Evolutionary conservation across 2,797 vertebrate genomes (phyloP).

Genomic region (Acomys russatus): DNA sequence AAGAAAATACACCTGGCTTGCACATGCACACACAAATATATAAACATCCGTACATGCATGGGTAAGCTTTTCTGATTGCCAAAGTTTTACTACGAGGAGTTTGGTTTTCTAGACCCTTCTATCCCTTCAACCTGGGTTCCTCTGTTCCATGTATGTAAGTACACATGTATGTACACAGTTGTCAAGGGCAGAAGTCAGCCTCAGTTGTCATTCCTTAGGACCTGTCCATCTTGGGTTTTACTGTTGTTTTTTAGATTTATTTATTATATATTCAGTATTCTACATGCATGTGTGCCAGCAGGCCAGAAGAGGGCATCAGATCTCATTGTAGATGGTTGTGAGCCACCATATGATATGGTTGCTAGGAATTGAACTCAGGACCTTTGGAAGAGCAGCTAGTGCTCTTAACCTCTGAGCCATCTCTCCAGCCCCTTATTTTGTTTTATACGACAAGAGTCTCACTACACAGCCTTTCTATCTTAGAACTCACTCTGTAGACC

Average conservation of each 20-base stretch:
- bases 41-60: not conserved
- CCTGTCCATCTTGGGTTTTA: not conserved
- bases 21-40: not conserved
- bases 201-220: not conserved
- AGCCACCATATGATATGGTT: no score
- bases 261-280: no score
- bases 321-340: no score
- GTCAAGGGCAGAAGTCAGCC: not conserved
- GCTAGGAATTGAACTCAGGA: no score
- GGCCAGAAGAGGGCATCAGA: no score
- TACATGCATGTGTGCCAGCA: no score
- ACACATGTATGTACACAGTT: no score
- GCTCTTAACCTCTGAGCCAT: no score
- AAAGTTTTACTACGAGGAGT: not conserved
- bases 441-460: not conserved
- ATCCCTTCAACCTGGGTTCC: no score
- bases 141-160: not conserved
- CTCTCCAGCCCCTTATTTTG: no score
- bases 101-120: not conserved
- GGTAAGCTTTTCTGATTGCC: not conserved
- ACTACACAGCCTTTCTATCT: not conserved
- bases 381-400: no score
- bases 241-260: not conserved
- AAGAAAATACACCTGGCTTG: not conserved
- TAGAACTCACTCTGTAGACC: not conserved